Percentiles rank a stretch among this genome's conserved stretches.
Evolutionary conservation across 2,113 vertebrate species (phyloP).

Genomic region (Pogonocichla stellata): DNA sequence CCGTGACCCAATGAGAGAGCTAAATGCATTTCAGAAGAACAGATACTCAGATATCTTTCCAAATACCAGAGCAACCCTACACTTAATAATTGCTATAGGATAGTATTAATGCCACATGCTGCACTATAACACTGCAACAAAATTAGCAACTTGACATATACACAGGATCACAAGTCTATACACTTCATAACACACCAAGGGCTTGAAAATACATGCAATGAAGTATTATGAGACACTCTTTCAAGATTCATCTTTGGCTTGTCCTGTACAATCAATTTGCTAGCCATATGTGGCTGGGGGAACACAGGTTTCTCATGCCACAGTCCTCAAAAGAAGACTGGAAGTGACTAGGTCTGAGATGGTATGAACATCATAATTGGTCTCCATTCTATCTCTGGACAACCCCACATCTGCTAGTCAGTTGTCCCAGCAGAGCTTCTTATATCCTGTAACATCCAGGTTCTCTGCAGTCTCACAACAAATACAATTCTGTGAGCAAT

Average conservation of each 20-base stretch:
- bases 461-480: neutral
- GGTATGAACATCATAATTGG: neutral
- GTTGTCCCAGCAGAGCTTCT: neutral
- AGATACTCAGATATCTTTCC: neutral
- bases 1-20: neutral
- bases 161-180: neutral
- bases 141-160: neutral
- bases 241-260: neutral
- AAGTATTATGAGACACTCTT: neutral
- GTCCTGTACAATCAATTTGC: neutral
- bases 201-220: neutral
- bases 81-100: neutral
- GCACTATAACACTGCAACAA: neutral
- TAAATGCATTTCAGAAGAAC: neutral
- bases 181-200: neutral
- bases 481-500: neutral
- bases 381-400: neutral
- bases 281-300: fast-evolving
- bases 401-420: neutral
- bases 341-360: neutral
- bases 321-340: neutral
- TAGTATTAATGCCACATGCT: neutral
- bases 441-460: neutral
- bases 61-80: neutral
- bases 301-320: neutral